Conservation (phyloP, 2,113 vertebrate genomes). For the Pyxicephalus adspersus region DNA sequence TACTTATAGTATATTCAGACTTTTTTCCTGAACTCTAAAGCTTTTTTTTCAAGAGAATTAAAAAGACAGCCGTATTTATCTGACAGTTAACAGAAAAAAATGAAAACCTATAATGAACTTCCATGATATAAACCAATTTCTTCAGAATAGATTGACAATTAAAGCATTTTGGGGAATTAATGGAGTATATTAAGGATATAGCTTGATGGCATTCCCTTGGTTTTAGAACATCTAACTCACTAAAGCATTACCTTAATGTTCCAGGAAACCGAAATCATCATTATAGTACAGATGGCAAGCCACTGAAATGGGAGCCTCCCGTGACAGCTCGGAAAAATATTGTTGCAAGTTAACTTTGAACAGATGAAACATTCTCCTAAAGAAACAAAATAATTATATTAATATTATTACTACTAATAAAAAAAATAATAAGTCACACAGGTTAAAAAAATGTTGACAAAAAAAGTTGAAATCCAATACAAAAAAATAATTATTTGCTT, state of each 20-base stretch:
- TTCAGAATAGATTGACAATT: neutral
- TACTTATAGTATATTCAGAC: too few species aligned
- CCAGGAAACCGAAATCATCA: neutral
- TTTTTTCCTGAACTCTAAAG: too few species aligned
- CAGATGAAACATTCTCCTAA: neutral
- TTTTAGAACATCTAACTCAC: neutral
- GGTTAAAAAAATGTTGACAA: too few species aligned
- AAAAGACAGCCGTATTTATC: too few species aligned
- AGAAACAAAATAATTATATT: too few species aligned
- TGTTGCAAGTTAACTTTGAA: neutral
- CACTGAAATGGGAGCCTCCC: neutral
- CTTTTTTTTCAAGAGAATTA: too few species aligned
- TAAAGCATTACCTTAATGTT: neutral
- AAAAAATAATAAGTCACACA: too few species aligned
- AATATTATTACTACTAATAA: too few species aligned
- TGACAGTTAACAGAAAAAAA: neutral
- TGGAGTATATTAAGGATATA: neutral
- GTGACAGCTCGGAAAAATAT: conserved; percentile 1
- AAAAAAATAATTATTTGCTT: too few species aligned
- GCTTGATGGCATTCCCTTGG: neutral
- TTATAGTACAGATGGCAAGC: neutral
- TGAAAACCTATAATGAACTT: neutral
- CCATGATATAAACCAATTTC: conserved; percentile 2
- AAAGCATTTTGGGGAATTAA: neutral
- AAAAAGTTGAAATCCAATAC: too few species aligned